These are phyloP conservation scores for Poeciliopsis prolifica DNA, from an alignment of 2,113 vertebrate species.

Conservation along the genomic window DNA sequence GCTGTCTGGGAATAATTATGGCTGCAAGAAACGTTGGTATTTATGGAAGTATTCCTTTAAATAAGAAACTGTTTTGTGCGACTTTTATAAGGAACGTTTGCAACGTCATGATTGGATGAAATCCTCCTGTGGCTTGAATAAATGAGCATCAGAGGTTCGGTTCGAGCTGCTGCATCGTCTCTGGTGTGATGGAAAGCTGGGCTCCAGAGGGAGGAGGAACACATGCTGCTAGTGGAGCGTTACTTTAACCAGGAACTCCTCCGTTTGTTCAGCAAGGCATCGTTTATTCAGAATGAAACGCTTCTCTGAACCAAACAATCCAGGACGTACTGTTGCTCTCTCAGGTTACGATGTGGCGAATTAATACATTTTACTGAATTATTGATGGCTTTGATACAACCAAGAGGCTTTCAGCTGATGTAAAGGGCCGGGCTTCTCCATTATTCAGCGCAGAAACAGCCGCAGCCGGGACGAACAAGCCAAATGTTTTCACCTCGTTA, in stretches of 20 bases:
- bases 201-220: background rate
- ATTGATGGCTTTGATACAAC: slow-evolving; percentile 31
- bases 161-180: background rate
- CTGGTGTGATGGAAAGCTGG: background rate
- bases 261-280: slow-evolving; percentile 17
- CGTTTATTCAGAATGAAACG: background rate
- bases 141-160: background rate
- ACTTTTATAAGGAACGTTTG: too few species aligned
- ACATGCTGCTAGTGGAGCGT: background rate
- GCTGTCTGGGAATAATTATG: too few species aligned
- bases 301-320: slow-evolving; percentile 21
- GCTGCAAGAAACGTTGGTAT: too few species aligned
- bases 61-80: too few species aligned
- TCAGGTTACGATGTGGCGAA: slow-evolving; percentile 19
- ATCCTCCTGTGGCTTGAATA: background rate
- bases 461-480: background rate
- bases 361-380: slow-evolving; percentile 46
- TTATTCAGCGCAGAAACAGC: slow-evolving; percentile 6
- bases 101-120: too few species aligned
- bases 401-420: slow-evolving; percentile 22
- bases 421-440: slow-evolving; percentile 19
- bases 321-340: background rate
- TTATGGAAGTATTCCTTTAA: too few species aligned
- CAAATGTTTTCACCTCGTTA: slow-evolving; percentile 18
- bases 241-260: background rate